Conservation (phyloP, 2,797 vertebrate species). For the Coccyzus lansbergi region DNA sequence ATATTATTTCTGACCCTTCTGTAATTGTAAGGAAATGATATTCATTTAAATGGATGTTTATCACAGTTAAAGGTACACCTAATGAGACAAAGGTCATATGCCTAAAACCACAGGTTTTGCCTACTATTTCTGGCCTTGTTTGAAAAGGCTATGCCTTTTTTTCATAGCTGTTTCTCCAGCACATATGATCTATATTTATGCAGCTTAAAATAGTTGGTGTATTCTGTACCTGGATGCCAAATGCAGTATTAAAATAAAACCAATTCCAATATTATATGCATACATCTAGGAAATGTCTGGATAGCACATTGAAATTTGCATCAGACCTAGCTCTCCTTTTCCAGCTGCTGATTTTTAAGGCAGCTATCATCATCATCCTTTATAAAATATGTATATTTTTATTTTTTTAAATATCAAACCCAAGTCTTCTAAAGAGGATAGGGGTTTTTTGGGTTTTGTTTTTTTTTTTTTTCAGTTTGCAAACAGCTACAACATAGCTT, state of each 20-base stretch:
- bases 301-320: not conserved
- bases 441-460: no score
- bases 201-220: conserved; percentile 32
- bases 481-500: not conserved
- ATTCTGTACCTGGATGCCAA: conserved; percentile 60
- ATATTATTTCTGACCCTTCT: conserved; percentile 81
- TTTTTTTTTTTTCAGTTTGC: not conserved
- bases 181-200: conserved; percentile 44
- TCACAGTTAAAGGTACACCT: conserved; percentile 76
- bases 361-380: not conserved
- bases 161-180: conserved; percentile 34
- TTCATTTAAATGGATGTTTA: conserved; percentile 82
- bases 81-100: conserved; percentile 76
- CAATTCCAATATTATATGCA: conserved; percentile 43
- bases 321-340: not conserved
- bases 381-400: not conserved
- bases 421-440: not conserved
- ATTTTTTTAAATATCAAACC: not conserved
- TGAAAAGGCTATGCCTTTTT: conserved; percentile 51
- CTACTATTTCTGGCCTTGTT: conserved; percentile 52
- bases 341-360: conserved; percentile 13
- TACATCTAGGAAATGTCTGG: conserved; percentile 55
- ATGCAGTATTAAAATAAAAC: conserved; percentile 56
- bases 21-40: conserved; percentile 81
- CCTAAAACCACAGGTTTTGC: conserved; percentile 69